Evolutionary conservation across 2,888 invertebrate genomes (phyloP).

Genomic region (Notodonta ziczac): DNA sequence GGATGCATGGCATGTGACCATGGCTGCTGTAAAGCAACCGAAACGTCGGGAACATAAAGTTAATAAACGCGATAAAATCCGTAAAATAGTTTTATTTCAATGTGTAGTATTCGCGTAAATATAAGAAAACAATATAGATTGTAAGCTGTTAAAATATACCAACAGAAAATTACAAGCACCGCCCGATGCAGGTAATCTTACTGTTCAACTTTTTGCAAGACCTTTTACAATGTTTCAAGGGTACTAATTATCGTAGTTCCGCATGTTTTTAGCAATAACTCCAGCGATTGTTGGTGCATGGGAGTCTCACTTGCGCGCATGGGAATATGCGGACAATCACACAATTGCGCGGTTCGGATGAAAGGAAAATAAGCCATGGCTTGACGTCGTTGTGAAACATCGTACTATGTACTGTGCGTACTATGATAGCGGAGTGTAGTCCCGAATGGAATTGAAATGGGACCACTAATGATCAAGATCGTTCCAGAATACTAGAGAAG

Average conservation of each 20-base stretch:
- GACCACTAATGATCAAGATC: no score
- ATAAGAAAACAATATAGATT: no score
- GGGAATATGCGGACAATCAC: neutral
- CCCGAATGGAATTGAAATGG: no score
- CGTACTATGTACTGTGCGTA: no score
- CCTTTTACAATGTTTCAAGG: neutral
- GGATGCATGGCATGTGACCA: no score
- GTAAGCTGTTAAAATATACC: neutral
- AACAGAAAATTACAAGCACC: neutral
- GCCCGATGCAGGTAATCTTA: neutral
- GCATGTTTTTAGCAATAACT: slow-evolving; percentile 23
- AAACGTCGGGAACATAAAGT: no score
- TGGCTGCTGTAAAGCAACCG: no score
- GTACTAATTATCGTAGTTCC: slow-evolving; percentile 13
- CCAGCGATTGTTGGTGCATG: slow-evolving; percentile 17
- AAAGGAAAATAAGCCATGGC: neutral
- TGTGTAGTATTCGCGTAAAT: no score
- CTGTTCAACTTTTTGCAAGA: neutral
- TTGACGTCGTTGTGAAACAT: neutral
- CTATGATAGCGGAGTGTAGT: no score
- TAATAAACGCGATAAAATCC: no score
- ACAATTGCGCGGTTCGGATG: neutral
- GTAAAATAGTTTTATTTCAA: no score
- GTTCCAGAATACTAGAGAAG: no score
- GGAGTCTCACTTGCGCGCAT: slow-evolving; percentile 9